phyloP scores from a whole-genome alignment of 1,140 invertebrate genomes.

The Cydia amplana region DNA sequence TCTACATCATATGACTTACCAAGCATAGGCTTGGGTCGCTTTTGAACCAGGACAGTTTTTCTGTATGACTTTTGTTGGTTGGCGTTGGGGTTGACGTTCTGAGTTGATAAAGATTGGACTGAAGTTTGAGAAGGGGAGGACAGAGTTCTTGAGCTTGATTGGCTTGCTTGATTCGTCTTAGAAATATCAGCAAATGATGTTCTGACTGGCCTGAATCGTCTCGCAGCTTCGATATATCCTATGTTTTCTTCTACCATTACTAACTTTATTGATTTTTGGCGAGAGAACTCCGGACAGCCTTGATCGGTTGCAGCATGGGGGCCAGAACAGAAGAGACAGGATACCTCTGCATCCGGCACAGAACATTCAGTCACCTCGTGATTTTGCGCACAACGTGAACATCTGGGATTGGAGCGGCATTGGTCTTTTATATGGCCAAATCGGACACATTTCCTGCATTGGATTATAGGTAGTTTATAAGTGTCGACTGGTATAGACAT shows the following conservation, averaged over 20 bases:
- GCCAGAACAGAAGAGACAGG: slow-evolving; percentile 32
- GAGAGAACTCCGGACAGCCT: slow-evolving; percentile 26
- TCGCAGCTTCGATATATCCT: slow-evolving; percentile 16
- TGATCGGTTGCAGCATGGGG: slow-evolving; percentile 14
- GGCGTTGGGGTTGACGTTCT: too few relatives aligned
- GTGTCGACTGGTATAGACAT: slow-evolving; percentile 36
- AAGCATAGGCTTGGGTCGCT: too few relatives aligned
- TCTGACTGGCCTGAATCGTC: neutral
- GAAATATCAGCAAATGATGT: slow-evolving; percentile 11
- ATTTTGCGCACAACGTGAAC: neutral
- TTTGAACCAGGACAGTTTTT: too few relatives aligned
- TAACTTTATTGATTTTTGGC: slow-evolving; percentile 8
- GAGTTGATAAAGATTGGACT: too few relatives aligned
- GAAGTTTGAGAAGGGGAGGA: neutral
- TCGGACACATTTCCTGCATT: slow-evolving; percentile 25
- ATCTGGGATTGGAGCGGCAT: too few relatives aligned
- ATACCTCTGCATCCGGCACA: neutral
- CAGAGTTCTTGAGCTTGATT: neutral
- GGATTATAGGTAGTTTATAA: slow-evolving; percentile 36
- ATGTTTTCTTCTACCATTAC: slow-evolving; percentile 14
- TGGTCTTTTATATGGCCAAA: slow-evolving; percentile 37
- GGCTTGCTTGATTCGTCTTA: neutral
- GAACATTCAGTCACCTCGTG: neutral
- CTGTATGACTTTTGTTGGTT: too few relatives aligned
- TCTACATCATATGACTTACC: neutral